Percentiles rank a stretch among this genome's conserved stretches.
phyloP scores from a whole-genome alignment of 2,113 vertebrate species.

The Phylloscopus whistleri region DNA sequence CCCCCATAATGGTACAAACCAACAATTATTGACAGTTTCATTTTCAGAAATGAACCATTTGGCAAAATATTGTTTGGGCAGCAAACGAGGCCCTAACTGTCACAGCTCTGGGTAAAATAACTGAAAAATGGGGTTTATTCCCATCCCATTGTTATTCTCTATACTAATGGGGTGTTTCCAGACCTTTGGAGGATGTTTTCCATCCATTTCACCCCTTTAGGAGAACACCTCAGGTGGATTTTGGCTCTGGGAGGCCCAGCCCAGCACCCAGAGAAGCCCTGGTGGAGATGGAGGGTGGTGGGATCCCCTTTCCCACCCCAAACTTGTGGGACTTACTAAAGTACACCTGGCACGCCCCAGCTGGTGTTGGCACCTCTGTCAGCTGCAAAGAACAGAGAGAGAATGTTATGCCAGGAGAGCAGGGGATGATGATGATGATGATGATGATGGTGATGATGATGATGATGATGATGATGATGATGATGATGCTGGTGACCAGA shows the following conservation, averaged over 20 bases:
- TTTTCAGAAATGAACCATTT: background rate
- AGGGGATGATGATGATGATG: background rate
- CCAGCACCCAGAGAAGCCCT: background rate
- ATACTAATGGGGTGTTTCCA: background rate
- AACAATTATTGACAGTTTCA: fast-evolving
- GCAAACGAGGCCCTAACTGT: fast-evolving
- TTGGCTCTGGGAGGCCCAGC: background rate
- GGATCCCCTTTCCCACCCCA: background rate
- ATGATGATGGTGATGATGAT: too few relatives aligned
- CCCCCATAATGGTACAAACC: background rate
- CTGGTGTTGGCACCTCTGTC: background rate
- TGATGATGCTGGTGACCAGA: background rate
- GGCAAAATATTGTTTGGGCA: background rate
- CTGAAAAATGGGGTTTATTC: background rate
- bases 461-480: background rate
- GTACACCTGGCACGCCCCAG: background rate
- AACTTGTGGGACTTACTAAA: background rate
- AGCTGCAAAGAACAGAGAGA: background rate
- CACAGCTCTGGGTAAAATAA: background rate
- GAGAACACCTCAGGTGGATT: background rate
- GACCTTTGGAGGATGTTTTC: background rate
- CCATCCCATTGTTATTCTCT: background rate
- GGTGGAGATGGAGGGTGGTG: fast-evolving
- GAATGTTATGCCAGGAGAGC: background rate
- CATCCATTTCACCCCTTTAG: background rate